These are phyloP conservation scores for Gobio gobio DNA, from an alignment of 2,113 vertebrate species.

Conservation along the genomic window DNA sequence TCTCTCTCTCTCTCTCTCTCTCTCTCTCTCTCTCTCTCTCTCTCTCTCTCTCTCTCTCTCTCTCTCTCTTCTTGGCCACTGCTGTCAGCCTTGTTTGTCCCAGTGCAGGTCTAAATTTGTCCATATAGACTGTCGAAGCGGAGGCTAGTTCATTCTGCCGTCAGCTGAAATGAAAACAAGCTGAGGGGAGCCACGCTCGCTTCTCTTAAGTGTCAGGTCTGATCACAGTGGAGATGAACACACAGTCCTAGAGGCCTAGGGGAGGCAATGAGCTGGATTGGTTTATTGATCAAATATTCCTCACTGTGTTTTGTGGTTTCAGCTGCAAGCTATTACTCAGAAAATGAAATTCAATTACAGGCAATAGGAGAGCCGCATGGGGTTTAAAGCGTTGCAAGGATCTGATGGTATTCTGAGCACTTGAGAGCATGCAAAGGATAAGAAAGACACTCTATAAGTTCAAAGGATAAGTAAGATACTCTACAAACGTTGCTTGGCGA, in stretches of 20 bases:
- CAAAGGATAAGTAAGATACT: background rate
- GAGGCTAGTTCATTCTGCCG: constrained; percentile 45
- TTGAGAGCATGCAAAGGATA: background rate
- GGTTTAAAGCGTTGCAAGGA: background rate
- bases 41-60: background rate
- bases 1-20: background rate
- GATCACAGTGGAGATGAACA: constrained; percentile 30
- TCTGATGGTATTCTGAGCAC: constrained; percentile 10
- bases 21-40: background rate
- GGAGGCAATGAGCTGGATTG: constrained; percentile 36
- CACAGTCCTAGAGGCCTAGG: constrained; percentile 13
- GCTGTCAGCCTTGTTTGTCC: constrained; percentile 10
- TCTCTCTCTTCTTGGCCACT: background rate
- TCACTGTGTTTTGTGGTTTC: constrained; percentile 36
- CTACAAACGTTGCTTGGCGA: background rate
- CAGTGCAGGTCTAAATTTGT: constrained; percentile 27
- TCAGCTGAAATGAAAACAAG: constrained; percentile 45
- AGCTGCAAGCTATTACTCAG: constrained; percentile 35
- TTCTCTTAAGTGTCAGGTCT: constrained; percentile 19
- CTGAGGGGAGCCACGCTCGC: constrained; percentile 9
- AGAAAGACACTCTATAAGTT: background rate
- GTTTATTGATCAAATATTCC: constrained; percentile 45
- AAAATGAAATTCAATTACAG: constrained; percentile 38
- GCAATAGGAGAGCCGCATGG: constrained; percentile 1
- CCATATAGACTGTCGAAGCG: constrained; percentile 38